phyloP scores from a whole-genome alignment of 2,113 vertebrate species.

The Climacteris rufus region DNA sequence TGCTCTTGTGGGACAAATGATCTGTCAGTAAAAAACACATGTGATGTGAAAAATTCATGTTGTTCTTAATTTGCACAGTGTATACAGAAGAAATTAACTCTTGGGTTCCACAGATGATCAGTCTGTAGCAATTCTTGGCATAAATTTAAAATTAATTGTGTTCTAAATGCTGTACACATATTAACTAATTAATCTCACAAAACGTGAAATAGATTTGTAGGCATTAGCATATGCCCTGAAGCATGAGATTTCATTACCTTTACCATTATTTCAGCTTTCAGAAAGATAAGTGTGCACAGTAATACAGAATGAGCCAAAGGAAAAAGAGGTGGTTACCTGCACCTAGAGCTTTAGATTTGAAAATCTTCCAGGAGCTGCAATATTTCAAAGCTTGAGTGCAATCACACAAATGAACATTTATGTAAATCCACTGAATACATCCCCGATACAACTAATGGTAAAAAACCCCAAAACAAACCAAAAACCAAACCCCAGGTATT shows the following conservation, averaged over 20 bases:
- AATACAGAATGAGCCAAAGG: not conserved
- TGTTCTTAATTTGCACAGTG: not conserved
- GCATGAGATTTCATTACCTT: conserved; percentile 32
- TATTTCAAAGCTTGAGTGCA: not conserved
- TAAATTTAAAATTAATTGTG: not conserved
- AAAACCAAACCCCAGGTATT: not conserved
- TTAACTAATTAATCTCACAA: conserved; percentile 30
- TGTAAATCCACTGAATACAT: not conserved
- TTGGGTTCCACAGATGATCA: not conserved
- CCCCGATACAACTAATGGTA: not conserved
- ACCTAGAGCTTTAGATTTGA: not conserved
- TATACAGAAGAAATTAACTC: not conserved
- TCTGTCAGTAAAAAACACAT: not conserved
- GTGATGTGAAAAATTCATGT: not conserved
- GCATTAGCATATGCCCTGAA: conserved; percentile 8
- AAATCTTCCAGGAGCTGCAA: not conserved
- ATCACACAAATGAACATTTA: not conserved
- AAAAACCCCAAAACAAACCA: not conserved
- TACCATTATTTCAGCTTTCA: conserved; percentile 6
- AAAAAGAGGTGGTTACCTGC: not conserved
- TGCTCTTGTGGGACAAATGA: not conserved
- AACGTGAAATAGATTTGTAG: not conserved
- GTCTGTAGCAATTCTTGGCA: not conserved
- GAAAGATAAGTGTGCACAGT: not conserved
- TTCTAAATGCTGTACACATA: not conserved